Conservation (phyloP, 1,140 invertebrate genomes). For the Teleogryllus occipitalis region DNA sequence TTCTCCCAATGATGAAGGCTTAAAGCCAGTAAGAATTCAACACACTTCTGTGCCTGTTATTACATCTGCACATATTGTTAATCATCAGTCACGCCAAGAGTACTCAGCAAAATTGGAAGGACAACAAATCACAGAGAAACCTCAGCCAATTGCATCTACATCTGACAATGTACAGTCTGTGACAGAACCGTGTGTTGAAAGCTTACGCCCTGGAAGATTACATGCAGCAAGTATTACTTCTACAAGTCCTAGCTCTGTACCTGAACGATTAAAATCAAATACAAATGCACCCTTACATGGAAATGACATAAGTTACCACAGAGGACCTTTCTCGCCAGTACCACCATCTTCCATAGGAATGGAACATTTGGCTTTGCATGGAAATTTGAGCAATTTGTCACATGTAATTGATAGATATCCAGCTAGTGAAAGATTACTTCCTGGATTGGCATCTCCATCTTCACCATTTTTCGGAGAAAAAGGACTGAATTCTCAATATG, state of each 20-base stretch:
- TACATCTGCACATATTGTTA: background rate
- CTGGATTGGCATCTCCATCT: conserved; percentile 35
- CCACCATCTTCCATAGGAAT: conserved; percentile 6
- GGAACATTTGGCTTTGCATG: conserved; percentile 25
- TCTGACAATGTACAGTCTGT: background rate
- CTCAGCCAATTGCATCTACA: background rate
- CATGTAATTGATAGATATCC: conserved; percentile 49
- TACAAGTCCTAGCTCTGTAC: background rate
- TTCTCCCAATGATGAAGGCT: background rate
- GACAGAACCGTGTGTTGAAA: background rate
- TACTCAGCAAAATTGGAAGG: too few relatives aligned
- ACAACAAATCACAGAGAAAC: background rate
- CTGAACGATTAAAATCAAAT: conserved; percentile 1
- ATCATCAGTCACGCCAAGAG: background rate
- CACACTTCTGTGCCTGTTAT: background rate
- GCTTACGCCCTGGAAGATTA: background rate
- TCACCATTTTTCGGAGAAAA: conserved; percentile 37
- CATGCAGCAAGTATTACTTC: background rate
- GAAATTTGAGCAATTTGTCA: conserved; percentile 46
- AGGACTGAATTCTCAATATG: conserved; percentile 26
- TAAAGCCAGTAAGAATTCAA: background rate
- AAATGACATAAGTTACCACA: conserved; percentile 12
- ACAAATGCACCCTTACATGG: background rate
- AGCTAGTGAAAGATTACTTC: conserved; percentile 45
- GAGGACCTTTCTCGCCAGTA: conserved; percentile 19